Percentiles rank a stretch among this genome's conserved stretches.
phyloP scores from a whole-genome alignment of 2,113 vertebrate species.

The Sapayoa aenigma region DNA sequence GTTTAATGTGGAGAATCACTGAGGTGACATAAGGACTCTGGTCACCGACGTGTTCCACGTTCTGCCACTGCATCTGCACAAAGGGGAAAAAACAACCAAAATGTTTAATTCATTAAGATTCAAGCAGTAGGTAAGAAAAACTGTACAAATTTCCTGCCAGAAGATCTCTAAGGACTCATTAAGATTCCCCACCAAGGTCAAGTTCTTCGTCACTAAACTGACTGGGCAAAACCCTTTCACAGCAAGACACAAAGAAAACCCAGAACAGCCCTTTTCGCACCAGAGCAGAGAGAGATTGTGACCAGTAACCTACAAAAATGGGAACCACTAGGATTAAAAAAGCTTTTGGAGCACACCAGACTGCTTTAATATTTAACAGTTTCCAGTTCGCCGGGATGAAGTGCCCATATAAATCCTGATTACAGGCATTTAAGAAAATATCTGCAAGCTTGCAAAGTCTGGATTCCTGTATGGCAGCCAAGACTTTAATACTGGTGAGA shows the following conservation, averaged over 20 bases:
- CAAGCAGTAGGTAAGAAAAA: background rate
- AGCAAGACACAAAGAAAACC: background rate
- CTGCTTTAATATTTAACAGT: constrained; percentile 14
- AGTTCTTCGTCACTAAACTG: background rate
- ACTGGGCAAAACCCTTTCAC: background rate
- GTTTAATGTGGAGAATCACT: constrained; percentile 96
- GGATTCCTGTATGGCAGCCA: constrained; percentile 57
- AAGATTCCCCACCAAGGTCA: constrained; percentile 12
- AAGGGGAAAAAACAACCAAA: background rate
- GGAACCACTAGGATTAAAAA: background rate
- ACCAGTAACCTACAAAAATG: background rate
- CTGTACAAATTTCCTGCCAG: constrained; percentile 6
- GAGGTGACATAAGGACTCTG: constrained; percentile 99
- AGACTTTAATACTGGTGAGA: constrained; percentile 40
- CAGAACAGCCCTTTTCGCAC: background rate
- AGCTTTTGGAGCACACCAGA: background rate
- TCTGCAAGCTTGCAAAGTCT: constrained; percentile 60
- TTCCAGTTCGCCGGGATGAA: constrained; percentile 31
- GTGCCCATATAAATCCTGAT: constrained; percentile 54
- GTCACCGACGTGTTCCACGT: constrained; percentile 96
- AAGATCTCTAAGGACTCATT: background rate
- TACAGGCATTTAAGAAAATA: constrained; percentile 64
- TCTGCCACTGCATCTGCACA: constrained; percentile 98
- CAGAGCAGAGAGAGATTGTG: background rate
- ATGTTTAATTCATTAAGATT: constrained; percentile 3